Percentiles rank a stretch among this genome's conserved stretches.
phyloP scores from a whole-genome alignment of 2,797 vertebrate species.

The Hephaestus fuliginosus region DNA sequence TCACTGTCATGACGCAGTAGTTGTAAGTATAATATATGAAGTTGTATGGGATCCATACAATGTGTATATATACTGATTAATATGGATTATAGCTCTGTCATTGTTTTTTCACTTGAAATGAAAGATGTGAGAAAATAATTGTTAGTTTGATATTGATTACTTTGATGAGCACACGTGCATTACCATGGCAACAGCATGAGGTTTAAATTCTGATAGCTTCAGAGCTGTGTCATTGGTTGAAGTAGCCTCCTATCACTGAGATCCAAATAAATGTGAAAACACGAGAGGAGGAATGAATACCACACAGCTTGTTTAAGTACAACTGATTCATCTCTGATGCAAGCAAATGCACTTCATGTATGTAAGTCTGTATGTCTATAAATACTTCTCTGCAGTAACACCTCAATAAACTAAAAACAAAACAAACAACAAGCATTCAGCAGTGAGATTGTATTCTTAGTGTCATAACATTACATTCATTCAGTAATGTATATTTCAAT shows the following conservation, averaged over 20 bases:
- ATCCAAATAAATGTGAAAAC: constrained; percentile 49
- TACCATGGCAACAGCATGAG: neutral
- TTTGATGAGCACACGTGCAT: neutral
- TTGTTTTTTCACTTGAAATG: constrained; percentile 21
- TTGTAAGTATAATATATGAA: constrained; percentile 45
- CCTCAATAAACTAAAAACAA: constrained; percentile 61
- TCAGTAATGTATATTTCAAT: constrained; percentile 73
- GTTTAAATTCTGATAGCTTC: neutral
- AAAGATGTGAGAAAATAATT: neutral
- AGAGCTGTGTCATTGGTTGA: neutral
- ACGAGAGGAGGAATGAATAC: neutral
- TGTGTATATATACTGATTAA: constrained; percentile 33
- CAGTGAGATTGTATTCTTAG: constrained; percentile 72
- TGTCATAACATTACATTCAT: constrained; percentile 78
- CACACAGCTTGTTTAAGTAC: constrained; percentile 21
- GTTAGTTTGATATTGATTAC: neutral
- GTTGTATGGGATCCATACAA: constrained; percentile 58
- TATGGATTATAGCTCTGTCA: constrained; percentile 21
- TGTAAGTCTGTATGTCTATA: constrained; percentile 9
- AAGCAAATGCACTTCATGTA: constrained; percentile 26
- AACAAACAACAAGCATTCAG: constrained; percentile 50
- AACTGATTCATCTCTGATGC: constrained; percentile 26
- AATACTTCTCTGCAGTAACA: constrained; percentile 27
- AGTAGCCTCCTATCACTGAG: constrained; percentile 8
- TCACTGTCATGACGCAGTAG: constrained; percentile 28